phyloP scores from a whole-genome alignment of 92 coral and sea anemone genomes.

The Pocillopora grandis region DNA sequence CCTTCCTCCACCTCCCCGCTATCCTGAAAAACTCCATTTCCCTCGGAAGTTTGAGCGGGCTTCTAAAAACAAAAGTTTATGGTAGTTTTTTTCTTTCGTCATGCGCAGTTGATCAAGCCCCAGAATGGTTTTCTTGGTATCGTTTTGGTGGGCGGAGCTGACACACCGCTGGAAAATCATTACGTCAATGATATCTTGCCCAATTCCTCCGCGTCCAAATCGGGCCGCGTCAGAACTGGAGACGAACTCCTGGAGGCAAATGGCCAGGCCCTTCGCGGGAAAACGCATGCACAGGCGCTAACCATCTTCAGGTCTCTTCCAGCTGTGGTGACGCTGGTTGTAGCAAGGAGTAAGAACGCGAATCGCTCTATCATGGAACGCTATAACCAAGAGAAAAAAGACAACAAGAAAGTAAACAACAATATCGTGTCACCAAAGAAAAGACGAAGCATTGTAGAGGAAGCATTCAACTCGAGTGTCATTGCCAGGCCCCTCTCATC shows the following conservation, averaged over 20 bases:
- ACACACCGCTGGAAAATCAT: conserved; percentile 68
- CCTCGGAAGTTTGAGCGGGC: too few species aligned
- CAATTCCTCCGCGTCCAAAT: conserved; percentile 78
- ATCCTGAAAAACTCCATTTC: too few species aligned
- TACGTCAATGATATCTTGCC: conserved; percentile 77
- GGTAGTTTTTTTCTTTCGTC: neutral
- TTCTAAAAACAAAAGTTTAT: neutral
- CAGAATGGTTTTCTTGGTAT: conserved; percentile 75
- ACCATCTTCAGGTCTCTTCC: conserved; percentile 65
- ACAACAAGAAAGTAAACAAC: conserved; percentile 38
- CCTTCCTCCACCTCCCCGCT: too few species aligned
- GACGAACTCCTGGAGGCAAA: conserved; percentile 78
- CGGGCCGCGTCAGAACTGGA: conserved; percentile 70
- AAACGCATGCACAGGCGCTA: conserved; percentile 65
- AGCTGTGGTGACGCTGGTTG: conserved; percentile 59
- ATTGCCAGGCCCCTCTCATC: conserved; percentile 47
- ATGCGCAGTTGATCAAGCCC: conserved; percentile 65
- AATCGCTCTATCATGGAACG: conserved; percentile 48
- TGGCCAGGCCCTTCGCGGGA: conserved; percentile 56
- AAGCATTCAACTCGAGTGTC: conserved; percentile 54
- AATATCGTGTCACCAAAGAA: conserved; percentile 54
- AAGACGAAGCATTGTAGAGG: conserved; percentile 51
- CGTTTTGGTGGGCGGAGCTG: conserved; percentile 74
- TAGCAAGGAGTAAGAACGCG: conserved; percentile 61
- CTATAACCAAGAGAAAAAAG: conserved; percentile 5